These are phyloP conservation scores for Cyclophora albipunctata DNA, from an alignment of 2,888 invertebrate species.

Conservation along the genomic window DNA sequence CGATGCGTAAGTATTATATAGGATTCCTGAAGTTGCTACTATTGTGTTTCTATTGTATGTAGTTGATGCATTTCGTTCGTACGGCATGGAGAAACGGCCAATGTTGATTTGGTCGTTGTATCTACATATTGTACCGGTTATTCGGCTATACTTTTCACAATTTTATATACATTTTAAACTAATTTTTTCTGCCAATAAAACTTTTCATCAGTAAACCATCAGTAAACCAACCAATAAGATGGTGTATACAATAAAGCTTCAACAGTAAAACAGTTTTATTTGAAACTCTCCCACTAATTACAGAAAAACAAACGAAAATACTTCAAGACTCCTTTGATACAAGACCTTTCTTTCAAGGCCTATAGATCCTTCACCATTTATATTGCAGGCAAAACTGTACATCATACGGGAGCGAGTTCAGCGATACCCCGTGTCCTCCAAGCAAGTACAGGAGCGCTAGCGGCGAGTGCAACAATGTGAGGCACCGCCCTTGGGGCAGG, in stretches of 20 bases:
- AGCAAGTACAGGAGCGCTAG: slow-evolving; percentile 88
- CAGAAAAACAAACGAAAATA: too few species aligned
- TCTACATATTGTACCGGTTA: too few species aligned
- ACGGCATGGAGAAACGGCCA: background rate
- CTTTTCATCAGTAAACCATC: too few species aligned
- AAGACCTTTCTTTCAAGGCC: background rate
- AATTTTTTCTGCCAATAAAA: too few species aligned
- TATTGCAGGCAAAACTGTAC: slow-evolving; percentile 54
- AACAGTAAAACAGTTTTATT: too few species aligned
- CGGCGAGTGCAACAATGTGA: slow-evolving; percentile 92
- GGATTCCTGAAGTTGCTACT: background rate
- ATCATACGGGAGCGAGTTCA: slow-evolving; percentile 52
- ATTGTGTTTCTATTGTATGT: background rate
- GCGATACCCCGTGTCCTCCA: slow-evolving; percentile 82
- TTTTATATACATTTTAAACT: background rate
- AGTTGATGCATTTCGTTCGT: too few species aligned
- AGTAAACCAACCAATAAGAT: too few species aligned
- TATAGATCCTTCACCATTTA: too few species aligned
- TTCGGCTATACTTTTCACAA: background rate
- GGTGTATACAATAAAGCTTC: too few species aligned
- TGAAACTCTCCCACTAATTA: too few species aligned
- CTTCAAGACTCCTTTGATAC: too few species aligned
- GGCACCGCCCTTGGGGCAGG: slow-evolving; percentile 88
- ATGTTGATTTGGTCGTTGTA: background rate
- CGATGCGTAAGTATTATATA: slow-evolving; percentile 48